Evolutionary conservation across 2,888 invertebrate genomes (phyloP), one percentile per base, ranked within the genome.

Genomic region (Flexamia atlantica): DNA sequence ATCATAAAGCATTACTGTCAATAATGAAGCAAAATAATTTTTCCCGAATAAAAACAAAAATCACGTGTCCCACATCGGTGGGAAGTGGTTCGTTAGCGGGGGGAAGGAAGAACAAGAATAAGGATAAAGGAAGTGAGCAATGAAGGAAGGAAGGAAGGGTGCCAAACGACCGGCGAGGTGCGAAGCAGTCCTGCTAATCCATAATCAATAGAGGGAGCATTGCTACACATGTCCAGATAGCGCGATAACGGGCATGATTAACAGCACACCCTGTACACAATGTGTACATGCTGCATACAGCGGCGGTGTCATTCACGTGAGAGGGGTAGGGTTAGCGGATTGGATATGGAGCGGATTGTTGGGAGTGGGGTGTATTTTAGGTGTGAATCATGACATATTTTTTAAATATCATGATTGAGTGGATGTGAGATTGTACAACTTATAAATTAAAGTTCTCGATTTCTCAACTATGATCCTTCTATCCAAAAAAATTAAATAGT

Each of bases 141-240:
- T 53, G 57, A 57, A 50, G 79, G 46, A 28, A 74, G 74, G 53
- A 76, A 57, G 79, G 57, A 79, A 57, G 79, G 79, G 79, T 79
- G 79, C 57, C 79, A 79, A 79, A 76, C 76, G 25, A 36, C 42
- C 7, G 42, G 53, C 57, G 79, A 79, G 79, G 79, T 79, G 79
- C 28, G 79, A 79, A 50, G 28, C 57, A 25, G 36, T 30, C 32
- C 20, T 53, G 79, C 79, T 79, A 79, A 79, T 79, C 79, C 79
- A 79, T 79, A 79, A 79, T 79, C 79, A 79, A 79, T 79, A 79
- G 79, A 53, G 79, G 36, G 79, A 79, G 74, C 74, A 30, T 32
- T 36, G 57, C 79, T 79, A 79, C 79, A 79, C 79, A 79, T 79
- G 79, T 79, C 79, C 79, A 40, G 76, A 76, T 76, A 76, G 23